Evolutionary conservation across 2,797 vertebrate species (phyloP).

Genomic region (Glossophaga mutica): DNA sequence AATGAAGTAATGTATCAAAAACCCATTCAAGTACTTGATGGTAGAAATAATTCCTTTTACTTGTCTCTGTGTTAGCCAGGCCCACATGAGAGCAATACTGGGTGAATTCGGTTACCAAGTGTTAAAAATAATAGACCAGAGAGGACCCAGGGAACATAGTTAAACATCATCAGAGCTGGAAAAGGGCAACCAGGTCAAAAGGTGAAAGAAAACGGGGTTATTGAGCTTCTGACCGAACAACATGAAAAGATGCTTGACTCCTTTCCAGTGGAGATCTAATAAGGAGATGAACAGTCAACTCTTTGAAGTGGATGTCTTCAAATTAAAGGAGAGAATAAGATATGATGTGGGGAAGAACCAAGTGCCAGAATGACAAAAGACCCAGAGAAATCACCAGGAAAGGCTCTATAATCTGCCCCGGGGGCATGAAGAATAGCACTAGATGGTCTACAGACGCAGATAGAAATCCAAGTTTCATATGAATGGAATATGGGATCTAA

Average conservation of each 20-base stretch:
- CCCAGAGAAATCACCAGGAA: neutral
- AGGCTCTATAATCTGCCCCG: neutral
- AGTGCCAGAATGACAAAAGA: neutral
- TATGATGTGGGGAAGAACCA: neutral
- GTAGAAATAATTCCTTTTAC: neutral
- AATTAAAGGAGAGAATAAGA: neutral
- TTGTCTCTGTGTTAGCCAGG: neutral
- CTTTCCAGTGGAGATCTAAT: neutral
- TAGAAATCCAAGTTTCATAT: neutral
- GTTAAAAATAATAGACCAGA: conserved; percentile 30
- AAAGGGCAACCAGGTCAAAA: neutral
- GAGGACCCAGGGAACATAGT: neutral
- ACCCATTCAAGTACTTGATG: neutral
- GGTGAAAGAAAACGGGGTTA: neutral
- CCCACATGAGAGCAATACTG: neutral
- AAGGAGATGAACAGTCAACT: neutral
- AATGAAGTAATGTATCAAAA: neutral
- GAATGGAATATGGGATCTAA: neutral
- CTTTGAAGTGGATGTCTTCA: neutral
- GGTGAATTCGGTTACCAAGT: neutral
- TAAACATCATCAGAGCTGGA: neutral
- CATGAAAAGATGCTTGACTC: neutral
- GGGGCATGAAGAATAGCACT: neutral
- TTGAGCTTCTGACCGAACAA: neutral
- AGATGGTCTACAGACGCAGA: neutral